Percentiles rank a stretch among this genome's conserved stretches.
Evolutionary conservation across 2,888 invertebrate species (phyloP).

Genomic region (Drosophila niveifrons): DNA sequence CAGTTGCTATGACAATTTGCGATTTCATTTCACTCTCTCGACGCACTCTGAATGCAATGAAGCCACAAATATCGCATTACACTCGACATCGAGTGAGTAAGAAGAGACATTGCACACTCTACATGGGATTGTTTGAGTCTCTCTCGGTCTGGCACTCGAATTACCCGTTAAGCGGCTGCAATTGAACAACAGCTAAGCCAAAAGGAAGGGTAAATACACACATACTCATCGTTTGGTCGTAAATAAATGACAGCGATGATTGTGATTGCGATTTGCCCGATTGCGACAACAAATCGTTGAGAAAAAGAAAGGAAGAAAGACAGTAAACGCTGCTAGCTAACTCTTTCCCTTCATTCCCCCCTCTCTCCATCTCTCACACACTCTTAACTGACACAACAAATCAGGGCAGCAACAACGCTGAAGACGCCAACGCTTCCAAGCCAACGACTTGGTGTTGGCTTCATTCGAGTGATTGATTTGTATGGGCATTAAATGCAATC

Average conservation of each 20-base stretch:
- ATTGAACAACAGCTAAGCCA: constrained; percentile 51
- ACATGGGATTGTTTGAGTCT: neutral
- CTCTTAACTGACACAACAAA: constrained; percentile 37
- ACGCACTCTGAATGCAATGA: constrained; percentile 64
- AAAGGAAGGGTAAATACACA: constrained; percentile 30
- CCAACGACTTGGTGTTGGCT: constrained; percentile 4
- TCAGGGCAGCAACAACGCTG: constrained; percentile 26
- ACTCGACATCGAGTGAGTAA: constrained; percentile 11
- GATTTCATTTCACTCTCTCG: constrained; percentile 47
- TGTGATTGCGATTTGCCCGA: constrained; percentile 56
- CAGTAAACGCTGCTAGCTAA: constrained; percentile 28
- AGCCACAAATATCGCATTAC: constrained; percentile 78
- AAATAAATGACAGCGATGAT: constrained; percentile 59
- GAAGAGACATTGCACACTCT: neutral
- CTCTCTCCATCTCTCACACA: too few species aligned
- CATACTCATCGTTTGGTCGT: constrained; percentile 8
- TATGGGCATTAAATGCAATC: constrained; percentile 73
- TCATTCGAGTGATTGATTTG: constrained; percentile 68
- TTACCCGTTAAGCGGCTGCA: constrained; percentile 61
- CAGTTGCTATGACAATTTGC: constrained; percentile 61
- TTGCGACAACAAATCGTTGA: constrained; percentile 25
- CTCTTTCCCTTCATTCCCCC: neutral
- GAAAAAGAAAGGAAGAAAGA: neutral
- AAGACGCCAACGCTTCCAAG: constrained; percentile 1
- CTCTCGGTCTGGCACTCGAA: constrained; percentile 37